phyloP scores from a whole-genome alignment of 1,140 invertebrate genomes.

The Triops cancriformis region DNA sequence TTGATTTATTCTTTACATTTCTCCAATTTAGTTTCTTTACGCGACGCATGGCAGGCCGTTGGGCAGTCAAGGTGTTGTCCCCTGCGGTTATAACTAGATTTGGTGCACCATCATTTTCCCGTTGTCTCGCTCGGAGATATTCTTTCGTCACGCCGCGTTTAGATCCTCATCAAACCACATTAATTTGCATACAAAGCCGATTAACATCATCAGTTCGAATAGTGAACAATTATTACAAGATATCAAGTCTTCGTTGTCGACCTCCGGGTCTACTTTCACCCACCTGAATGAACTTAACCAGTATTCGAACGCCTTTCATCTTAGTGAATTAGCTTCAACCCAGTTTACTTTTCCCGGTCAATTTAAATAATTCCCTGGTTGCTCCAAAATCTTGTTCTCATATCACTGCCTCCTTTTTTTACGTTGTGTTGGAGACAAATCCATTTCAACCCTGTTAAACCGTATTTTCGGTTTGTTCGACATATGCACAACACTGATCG shows the following conservation, averaged over 20 bases:
- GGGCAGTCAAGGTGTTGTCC: background rate
- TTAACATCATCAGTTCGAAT: background rate
- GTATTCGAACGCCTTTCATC: background rate
- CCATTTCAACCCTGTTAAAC: background rate
- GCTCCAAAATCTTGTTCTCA: background rate
- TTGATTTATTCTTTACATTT: background rate
- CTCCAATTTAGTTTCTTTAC: background rate
- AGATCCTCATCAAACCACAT: background rate
- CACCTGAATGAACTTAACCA: background rate
- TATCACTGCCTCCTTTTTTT: background rate
- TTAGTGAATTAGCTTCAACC: background rate
- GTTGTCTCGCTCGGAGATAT: background rate
- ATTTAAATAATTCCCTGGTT: background rate
- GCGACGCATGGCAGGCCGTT: conserved; percentile 11
- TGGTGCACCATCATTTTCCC: background rate
- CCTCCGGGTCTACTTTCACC: background rate
- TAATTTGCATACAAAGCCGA: background rate
- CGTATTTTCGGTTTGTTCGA: background rate
- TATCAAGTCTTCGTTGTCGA: background rate
- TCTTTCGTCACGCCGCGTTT: background rate
- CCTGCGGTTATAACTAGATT: background rate
- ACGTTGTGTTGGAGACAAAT: background rate
- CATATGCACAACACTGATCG: background rate
- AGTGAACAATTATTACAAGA: background rate
- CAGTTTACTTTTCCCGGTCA: background rate